A percentile compares a stretch with the other conserved stretches of the same genome.
Evolutionary conservation across 1,140 invertebrate genomes (phyloP).

Genomic region (Macrostomum lignano): DNA sequence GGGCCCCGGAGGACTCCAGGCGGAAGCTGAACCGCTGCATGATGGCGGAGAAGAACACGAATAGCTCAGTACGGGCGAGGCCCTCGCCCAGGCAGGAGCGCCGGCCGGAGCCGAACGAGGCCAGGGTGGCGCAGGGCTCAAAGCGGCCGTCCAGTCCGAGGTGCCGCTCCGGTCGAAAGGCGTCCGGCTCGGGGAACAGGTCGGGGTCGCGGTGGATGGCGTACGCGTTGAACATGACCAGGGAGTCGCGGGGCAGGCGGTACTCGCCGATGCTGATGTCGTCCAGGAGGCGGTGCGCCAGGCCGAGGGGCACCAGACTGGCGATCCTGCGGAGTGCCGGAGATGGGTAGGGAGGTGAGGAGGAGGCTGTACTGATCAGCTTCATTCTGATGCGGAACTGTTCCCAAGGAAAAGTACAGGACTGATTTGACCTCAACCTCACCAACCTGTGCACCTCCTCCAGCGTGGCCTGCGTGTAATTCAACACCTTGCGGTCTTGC

Average conservation of each 20-base stretch:
- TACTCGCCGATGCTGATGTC: background rate
- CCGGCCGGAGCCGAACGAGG: slow-evolving; percentile 7
- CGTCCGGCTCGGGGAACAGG: too few relatives aligned
- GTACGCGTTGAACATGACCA: background rate
- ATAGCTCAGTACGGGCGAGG: slow-evolving; percentile 11
- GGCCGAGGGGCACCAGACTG: slow-evolving; percentile 2
- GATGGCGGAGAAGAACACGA: slow-evolving; percentile 10
- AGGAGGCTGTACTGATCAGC: background rate
- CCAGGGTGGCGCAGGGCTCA: background rate
- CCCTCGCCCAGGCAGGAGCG: slow-evolving; percentile 11
- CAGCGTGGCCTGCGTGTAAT: too few relatives aligned
- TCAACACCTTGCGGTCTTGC: too few relatives aligned
- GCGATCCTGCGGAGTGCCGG: background rate
- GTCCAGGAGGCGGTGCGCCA: slow-evolving; percentile 1
- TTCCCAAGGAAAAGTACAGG: too few relatives aligned
- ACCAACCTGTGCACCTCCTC: too few relatives aligned
- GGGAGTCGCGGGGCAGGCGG: background rate
- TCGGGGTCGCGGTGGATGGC: background rate
- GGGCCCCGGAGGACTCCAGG: too few relatives aligned
- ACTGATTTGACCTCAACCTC: too few relatives aligned
- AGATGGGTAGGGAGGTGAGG: background rate
- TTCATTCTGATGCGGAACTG: too few relatives aligned
- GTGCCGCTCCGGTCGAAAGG: background rate
- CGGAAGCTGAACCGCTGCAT: slow-evolving; percentile 10
- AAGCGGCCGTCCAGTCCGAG: background rate